Conservation (phyloP, 2,888 invertebrate species). For the Endotricha flammealis region DNA sequence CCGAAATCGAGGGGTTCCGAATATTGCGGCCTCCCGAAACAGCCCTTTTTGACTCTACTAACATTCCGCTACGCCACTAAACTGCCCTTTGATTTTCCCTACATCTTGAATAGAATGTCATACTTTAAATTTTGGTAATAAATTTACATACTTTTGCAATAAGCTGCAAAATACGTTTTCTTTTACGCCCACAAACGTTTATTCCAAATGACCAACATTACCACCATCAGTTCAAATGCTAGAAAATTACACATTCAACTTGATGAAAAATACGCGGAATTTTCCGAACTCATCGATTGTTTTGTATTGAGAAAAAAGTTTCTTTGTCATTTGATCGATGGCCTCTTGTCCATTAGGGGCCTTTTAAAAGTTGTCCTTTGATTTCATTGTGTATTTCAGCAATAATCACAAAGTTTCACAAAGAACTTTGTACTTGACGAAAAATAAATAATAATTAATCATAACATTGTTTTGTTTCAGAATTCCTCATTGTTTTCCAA, state of each 20-base stretch:
- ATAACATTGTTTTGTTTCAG: constrained; percentile 45
- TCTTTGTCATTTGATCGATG: constrained; percentile 75
- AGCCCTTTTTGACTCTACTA: constrained; percentile 62
- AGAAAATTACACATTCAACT: constrained; percentile 48
- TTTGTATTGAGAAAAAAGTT: constrained; percentile 62
- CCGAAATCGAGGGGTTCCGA: constrained; percentile 64
- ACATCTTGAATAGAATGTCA: constrained; percentile 39
- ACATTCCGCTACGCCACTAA: constrained; percentile 56
- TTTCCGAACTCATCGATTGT: constrained; percentile 58
- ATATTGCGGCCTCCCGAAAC: constrained; percentile 69
- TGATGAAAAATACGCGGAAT: constrained; percentile 47
- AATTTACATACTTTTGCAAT: constrained; percentile 33
- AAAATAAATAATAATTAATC: constrained; percentile 60
- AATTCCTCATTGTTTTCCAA: constrained; percentile 32
- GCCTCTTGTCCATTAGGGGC: constrained; percentile 69
- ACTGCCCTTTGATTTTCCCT: constrained; percentile 62
- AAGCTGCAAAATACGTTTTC: not conserved
- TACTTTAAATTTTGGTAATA: constrained; percentile 36
- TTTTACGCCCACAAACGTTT: not conserved
- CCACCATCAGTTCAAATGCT: constrained; percentile 35
- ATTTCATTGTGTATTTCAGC: constrained; percentile 62
- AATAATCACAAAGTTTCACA: constrained; percentile 58
- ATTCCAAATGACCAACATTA: constrained; percentile 8
- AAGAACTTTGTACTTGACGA: constrained; percentile 43
- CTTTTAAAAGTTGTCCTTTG: constrained; percentile 72